These are phyloP conservation scores for Ormyrus labotus DNA, from an alignment of 2,888 invertebrate genomes.

Conservation along the genomic window DNA sequence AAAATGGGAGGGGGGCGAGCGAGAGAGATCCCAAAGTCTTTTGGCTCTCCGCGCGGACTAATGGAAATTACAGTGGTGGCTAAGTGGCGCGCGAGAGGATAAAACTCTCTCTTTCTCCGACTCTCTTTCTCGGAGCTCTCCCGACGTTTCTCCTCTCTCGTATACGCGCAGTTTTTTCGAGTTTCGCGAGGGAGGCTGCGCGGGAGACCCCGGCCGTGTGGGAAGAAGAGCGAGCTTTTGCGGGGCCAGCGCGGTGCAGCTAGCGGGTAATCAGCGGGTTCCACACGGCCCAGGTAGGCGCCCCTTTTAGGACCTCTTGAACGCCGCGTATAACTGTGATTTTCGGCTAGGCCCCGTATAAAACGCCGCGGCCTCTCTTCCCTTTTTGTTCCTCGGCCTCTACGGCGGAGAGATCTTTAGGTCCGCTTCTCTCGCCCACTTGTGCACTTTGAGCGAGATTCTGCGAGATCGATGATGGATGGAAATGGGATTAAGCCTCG, in stretches of 20 bases:
- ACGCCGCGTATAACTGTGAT: conserved; percentile 64
- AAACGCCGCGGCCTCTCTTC: conserved; percentile 44
- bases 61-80: conserved; percentile 74
- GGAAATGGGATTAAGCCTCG: too few relatives aligned
- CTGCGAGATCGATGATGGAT: too few relatives aligned
- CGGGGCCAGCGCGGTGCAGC: neutral
- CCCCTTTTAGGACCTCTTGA: conserved; percentile 69
- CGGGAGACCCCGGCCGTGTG: conserved; percentile 66
- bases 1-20: neutral
- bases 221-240: conserved; percentile 70
- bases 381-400: neutral
- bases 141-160: neutral
- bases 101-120: conserved; percentile 58
- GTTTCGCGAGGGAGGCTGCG: conserved; percentile 42
- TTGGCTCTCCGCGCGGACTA: conserved; percentile 57
- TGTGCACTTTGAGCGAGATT: too few relatives aligned
- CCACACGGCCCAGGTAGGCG: conserved; percentile 68
- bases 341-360: conserved; percentile 63
- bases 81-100: conserved; percentile 70
- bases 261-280: conserved; percentile 72
- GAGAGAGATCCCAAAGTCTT: neutral
- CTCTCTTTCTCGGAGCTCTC: neutral
- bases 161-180: conserved; percentile 34
- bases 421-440: too few relatives aligned
- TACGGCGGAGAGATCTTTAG: too few relatives aligned